Base-by-base conservation (phyloP, 2,888 invertebrate genomes). In the Aleiodes leptofemur region DNA sequence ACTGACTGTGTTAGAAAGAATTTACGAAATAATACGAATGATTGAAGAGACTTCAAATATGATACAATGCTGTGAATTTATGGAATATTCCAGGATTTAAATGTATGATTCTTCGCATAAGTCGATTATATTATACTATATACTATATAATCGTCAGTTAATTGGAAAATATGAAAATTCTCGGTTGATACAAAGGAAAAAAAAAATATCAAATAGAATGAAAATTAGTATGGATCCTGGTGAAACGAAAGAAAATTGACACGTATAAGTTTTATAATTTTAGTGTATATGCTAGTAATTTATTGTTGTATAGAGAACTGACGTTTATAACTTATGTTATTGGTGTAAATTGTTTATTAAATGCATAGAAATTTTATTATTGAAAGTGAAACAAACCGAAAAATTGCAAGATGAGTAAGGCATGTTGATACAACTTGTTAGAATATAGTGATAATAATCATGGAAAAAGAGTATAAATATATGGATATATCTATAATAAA, bases 311-410 rank as follows among this genome's bases (percentile, higher is more conserved):
- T 87, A 87, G 86, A 85, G 83, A 75, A 83, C 76, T 79, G 74
- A 84, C 85, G 85, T 85, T 85, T 86, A 86, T 83, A 80, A 82
- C 85, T 87, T 88, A 82, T 83, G 87, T 88, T 88, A 85, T 83
- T 82, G 81, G 85, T 87, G 86, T 87, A 86, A 83, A 87, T 88
- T 87, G 87, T 88, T 88, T 86, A 85, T 85, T 80, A 80, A 85
- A 86, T 86, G 83, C 70, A 71, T 48, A 71, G 50, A 34, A 77
- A 79, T 76, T 80, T 75, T 77, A 78, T 78, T 73, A 72, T 73
- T 73, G 68, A 77, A 73, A 59, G 50, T 6, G 51, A 69, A 51
- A 70, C 3, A 66, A 74, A 50, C 34, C 34, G 23, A 64, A 23
- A 69, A 53, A 14, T 11, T 11, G 16, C 0, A 11, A 55, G 43